Base-by-base conservation (phyloP, 37 sponge, comb jelly and placozoan genomes). In the Eunapius fragilis region DNA sequence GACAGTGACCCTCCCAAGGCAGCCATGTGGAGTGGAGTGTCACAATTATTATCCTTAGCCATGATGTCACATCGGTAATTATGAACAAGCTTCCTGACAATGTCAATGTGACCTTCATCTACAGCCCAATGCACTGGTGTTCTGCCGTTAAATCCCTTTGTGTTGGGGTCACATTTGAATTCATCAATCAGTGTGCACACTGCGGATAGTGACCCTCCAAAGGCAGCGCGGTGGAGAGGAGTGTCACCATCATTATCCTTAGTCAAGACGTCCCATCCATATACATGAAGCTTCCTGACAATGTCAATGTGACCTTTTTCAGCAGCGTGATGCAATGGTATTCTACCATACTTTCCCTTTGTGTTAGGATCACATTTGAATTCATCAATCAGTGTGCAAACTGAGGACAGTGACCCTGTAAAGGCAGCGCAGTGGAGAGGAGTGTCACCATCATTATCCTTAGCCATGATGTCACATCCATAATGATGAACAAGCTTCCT, bases 201-300 rank as follows among this genome's bases (percentile, higher is more conserved):
- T 77, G 37, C 2, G 14, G 33, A 25, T 12, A 25, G 25, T 14
- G 33, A 38, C 25, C 77, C 77, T 37, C n/a, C 37, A n/a, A 35
- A 12, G 26, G 77, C 77, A 77, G 77, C 77, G 2, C 33, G 25
- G 37, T 77, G 41, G 41, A 77, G 77, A 38, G 77, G 77, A 35
- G 38, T 38, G 36, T n/a, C 38, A 38, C 77, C 77, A 37, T 34
- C 23, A 25, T 6, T 37, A 25, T 77, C 77, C 13, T 25, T 77
- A 37, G 77, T 25, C 32, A 35, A 2, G 0, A 37, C n/a, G 36
- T 77, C 77, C 33, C 77, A 77, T 36, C 41, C 38, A 77, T 77
- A 77, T 13, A 36, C 36, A 35, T 31, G 25, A 31, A 77, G 77
- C 41, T 35, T 77, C 41, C 37, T 38, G 25, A 77, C 77, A 17